Evolutionary conservation across 2,113 vertebrate genomes (phyloP), one percentile per base, ranked within the genome.

Genomic region (Oceanites oceanicus): DNA sequence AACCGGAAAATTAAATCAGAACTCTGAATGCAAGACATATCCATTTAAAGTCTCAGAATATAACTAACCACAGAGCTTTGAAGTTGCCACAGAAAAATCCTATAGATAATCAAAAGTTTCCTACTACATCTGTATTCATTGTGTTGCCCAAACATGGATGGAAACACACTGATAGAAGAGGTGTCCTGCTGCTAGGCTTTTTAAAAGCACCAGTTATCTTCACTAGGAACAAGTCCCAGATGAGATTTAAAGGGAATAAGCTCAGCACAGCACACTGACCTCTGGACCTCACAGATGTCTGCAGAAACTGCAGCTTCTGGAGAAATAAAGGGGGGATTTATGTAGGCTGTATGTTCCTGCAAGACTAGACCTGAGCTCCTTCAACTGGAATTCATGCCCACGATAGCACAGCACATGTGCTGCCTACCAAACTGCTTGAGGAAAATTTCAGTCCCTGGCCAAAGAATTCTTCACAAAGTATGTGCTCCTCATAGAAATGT

Each of bases 41-140:
- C 76, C 83, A 85, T 73, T 96, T 96, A 85, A 90, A 90, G 58
- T 74, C 66, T 70, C 52, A n/a, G 77, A 92, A 75, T 66, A 80
- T 45, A 79, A 94, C 85, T 85, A 94, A 94, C 89, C 93, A 80
- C 74, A 93, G 74, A 82, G 66, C 97, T 97, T 96, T 96, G 97
- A 96, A 96, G 90, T 85, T 76, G 77, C 52, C 77, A 88, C 67
- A 91, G 92, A 92, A 97, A 95, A 96, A 73, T 49, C 71, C 55
- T 80, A 93, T 32, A 82, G 96, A 94, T 92, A 96, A 97, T 96
- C 89, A 94, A 32, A 93, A 94, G 87, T 96, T 96, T 96, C 94
- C 85, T 94, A 94, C 84, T 85, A 90, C 90, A 97, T 97, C 94
- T 96, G 93, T 59, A 73, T 94, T 92, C 87, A 92, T 70, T 79